Percentiles rank a stretch among this genome's conserved stretches.
phyloP scores from a whole-genome alignment of 2,797 vertebrate genomes.

The Nyctalus aviator region DNA sequence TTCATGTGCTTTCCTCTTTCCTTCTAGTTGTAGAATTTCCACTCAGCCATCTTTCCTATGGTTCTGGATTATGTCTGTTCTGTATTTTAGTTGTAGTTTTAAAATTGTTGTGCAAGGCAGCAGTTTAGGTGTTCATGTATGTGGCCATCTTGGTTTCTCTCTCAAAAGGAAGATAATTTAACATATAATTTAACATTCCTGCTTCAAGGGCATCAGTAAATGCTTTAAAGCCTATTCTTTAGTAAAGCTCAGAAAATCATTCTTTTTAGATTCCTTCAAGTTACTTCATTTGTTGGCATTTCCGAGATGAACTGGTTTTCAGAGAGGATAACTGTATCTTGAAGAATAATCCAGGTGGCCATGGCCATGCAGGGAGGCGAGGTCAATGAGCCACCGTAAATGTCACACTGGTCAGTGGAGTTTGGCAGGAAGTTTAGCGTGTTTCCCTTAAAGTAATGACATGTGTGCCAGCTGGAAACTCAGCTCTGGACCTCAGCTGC shows the following conservation, averaged over 20 bases:
- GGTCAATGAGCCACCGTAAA: conserved; percentile 97
- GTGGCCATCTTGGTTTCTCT: too few species aligned
- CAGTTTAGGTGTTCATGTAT: too few species aligned
- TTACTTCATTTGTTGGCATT: conserved; percentile 19
- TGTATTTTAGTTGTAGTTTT: too few species aligned
- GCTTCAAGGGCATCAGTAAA: neutral
- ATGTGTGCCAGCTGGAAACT: neutral
- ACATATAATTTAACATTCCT: neutral
- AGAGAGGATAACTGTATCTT: conserved; percentile 93
- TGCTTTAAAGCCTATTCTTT: neutral
- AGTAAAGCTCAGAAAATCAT: neutral
- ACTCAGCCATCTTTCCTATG: too few species aligned
- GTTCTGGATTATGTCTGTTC: too few species aligned
- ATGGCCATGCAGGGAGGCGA: conserved; percentile 96
- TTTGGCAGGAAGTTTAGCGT: conserved; percentile 94
- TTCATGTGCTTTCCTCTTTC: too few species aligned
- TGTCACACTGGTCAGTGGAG: conserved; percentile 95
- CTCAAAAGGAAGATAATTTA: conserved; percentile 66
- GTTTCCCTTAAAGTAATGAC: conserved; percentile 90
- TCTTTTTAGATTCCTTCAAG: neutral
- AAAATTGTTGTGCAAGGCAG: too few species aligned
- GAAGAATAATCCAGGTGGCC: conserved; percentile 97
- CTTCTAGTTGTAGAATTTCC: too few species aligned
- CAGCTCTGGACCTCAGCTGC: neutral
- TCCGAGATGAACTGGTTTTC: conserved; percentile 89